Base-by-base conservation (phyloP, 2,888 invertebrate species). In the Didymodactylos carnosus region DNA sequence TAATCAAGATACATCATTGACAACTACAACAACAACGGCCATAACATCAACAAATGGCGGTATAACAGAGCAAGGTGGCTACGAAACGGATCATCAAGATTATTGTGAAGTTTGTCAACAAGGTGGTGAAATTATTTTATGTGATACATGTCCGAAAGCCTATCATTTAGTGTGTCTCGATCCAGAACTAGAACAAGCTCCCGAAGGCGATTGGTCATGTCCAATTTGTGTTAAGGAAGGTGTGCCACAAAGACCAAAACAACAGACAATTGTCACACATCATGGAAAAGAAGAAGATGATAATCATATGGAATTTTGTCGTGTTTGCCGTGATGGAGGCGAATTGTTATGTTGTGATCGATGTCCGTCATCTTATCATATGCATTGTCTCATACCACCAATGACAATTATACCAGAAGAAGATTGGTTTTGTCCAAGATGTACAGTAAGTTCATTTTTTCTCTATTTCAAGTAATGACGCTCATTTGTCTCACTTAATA, bases 81-180 rank as follows among this genome's bases (percentile, higher is more conserved):
- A 62, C n/a, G 62, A 62, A 62, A 62, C 62, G n/a, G 35, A 62
- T 62, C 97, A 98, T 84, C 97, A 98, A 78, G 85, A 85, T 82
- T 95, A 95, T 82, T 97, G 97, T 81, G 94, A 95, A 85, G 97
- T 95, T 41, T 98, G 98, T 82, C 97, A 97, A 84, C 95, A 98
- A 87, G 98, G 97, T 73, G 98, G 98, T 29, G 98, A 98, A 86
- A 97, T 99, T 75, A 95, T 99, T 78, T 87, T 98, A 39, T 99
- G 98, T 83, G 98, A 99, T 86, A 97, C 95, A 0, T 99, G 99
- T 81, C 97, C 98, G 0, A 87, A 94, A 77, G 98, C 98, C 0
- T 99, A 97, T 86, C 98, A 99, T 84, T 87, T 98, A 82, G 97
- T 97, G 46, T 99, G 98, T 83, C 85, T 98, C 77, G 97, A 98